These are phyloP conservation scores for Anoplophora glabripennis DNA, from an alignment of 1,140 invertebrate genomes.

Conservation along the genomic window DNA sequence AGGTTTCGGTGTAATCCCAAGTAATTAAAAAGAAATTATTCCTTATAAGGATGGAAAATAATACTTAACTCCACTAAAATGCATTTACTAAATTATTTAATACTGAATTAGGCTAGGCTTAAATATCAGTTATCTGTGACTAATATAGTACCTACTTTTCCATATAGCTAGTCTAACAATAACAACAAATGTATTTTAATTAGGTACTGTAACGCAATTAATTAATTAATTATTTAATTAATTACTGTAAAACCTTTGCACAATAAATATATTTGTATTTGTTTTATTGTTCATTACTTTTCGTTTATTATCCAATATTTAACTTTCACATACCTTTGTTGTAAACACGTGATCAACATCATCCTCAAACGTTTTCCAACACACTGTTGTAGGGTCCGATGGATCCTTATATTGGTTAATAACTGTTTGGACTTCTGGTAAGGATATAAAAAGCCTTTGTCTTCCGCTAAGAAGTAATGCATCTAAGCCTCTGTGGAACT, in stretches of 20 bases:
- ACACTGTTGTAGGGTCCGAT: constrained; percentile 59
- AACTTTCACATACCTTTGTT: constrained; percentile 49
- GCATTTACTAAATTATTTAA: too few species aligned
- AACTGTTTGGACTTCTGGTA: constrained; percentile 58
- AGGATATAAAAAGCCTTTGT: constrained; percentile 53
- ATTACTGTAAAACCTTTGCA: neutral
- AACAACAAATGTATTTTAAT: too few species aligned
- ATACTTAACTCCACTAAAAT: too few species aligned
- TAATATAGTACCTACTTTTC: too few species aligned
- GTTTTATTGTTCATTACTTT: neutral
- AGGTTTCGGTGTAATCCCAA: too few species aligned
- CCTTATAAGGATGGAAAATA: too few species aligned
- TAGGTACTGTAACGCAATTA: too few species aligned
- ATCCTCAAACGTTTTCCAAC: constrained; percentile 69
- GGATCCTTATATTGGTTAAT: constrained; percentile 63
- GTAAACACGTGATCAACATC: constrained; percentile 70
- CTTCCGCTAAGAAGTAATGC: constrained; percentile 58
- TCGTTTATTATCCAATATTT: neutral
- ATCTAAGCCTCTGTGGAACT: constrained; percentile 64
- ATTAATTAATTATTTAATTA: too few species aligned
- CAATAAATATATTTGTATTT: neutral
- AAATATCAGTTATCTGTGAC: too few species aligned
- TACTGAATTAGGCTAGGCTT: too few species aligned
- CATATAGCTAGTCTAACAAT: too few species aligned
- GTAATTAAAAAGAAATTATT: too few species aligned